These are phyloP conservation scores for Campaea margaritaria DNA, from an alignment of 2,888 invertebrate species.

Conservation along the genomic window DNA sequence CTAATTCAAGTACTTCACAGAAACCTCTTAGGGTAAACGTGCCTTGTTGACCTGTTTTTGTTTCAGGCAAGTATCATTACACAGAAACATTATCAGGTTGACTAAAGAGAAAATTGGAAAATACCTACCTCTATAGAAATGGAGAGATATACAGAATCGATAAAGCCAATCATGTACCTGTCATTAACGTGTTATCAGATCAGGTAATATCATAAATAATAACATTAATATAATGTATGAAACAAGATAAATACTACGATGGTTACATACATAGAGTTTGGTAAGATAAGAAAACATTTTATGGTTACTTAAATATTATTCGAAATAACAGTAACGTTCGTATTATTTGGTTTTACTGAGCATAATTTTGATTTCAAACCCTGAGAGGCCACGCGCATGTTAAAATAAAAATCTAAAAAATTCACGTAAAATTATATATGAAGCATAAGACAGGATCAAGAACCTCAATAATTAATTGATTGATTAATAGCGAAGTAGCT, in stretches of 20 bases:
- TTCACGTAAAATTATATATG: too few species aligned
- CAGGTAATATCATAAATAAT: background rate
- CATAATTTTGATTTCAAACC: too few species aligned
- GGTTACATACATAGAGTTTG: too few species aligned
- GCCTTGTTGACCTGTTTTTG: background rate
- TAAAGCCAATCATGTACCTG: background rate
- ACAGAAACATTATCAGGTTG: background rate
- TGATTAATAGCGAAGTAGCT: too few species aligned
- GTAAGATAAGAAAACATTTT: too few species aligned
- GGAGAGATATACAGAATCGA: background rate
- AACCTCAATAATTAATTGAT: too few species aligned
- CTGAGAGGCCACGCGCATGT: too few species aligned
- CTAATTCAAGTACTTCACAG: conserved; percentile 3
- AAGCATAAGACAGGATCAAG: too few species aligned
- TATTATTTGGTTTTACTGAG: too few species aligned
- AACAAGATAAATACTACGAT: background rate
- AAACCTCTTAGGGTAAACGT: background rate
- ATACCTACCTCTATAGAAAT: background rate
- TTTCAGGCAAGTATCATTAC: background rate
- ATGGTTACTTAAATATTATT: too few species aligned
- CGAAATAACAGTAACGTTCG: too few species aligned
- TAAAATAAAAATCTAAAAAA: too few species aligned
- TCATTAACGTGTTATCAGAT: background rate
- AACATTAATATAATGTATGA: background rate
- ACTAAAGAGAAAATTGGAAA: background rate